Evolutionary conservation across 2,113 vertebrate genomes (phyloP).

Genomic region (Periophthalmodon schlosseri): DNA sequence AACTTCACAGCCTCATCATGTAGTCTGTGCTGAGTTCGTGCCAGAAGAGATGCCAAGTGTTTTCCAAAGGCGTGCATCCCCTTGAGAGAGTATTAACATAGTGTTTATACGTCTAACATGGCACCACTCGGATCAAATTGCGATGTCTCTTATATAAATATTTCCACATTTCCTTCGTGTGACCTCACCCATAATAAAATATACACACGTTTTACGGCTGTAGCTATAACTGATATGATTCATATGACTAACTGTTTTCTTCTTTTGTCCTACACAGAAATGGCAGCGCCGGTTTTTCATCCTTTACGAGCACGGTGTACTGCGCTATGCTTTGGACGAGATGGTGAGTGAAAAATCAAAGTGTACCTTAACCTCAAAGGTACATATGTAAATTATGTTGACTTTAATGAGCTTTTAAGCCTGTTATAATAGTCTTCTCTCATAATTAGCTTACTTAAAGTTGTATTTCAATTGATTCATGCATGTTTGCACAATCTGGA

Average conservation of each 20-base stretch:
- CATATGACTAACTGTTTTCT: slow-evolving; percentile 4
- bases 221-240: neutral
- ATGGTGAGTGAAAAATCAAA: slow-evolving; percentile 83
- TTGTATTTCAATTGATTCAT: too few relatives aligned
- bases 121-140: neutral
- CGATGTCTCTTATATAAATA: neutral
- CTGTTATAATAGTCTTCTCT: too few relatives aligned
- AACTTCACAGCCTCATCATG: slow-evolving; percentile 17
- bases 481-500: too few relatives aligned
- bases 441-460: too few relatives aligned
- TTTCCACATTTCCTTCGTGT: neutral
- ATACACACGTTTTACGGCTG: neutral
- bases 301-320: slow-evolving; percentile 91
- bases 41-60: slow-evolving; percentile 19
- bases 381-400: too few relatives aligned
- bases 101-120: neutral
- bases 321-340: slow-evolving; percentile 93
- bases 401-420: too few relatives aligned
- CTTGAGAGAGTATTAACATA: slow-evolving; percentile 10
- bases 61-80: slow-evolving; percentile 17
- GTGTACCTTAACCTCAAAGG: neutral
- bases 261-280: slow-evolving; percentile 79
- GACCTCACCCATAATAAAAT: neutral
- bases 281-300: slow-evolving; percentile 97
- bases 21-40: neutral